Evolutionary conservation across 2,888 invertebrate genomes (phyloP).

Genomic region (Drosophila neutralis): DNA sequence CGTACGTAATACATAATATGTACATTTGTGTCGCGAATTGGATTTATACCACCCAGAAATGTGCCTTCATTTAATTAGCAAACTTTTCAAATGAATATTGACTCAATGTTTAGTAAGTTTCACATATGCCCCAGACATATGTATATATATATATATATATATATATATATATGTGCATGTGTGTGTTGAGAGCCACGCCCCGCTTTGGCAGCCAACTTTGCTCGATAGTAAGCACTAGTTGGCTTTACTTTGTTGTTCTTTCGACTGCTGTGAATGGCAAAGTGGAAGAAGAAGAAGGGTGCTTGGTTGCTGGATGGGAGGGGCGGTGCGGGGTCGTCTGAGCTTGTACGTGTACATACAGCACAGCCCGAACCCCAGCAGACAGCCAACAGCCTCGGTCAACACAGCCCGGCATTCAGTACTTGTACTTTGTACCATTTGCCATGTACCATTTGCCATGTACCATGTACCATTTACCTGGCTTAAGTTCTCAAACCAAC

Average conservation of each 20-base stretch:
- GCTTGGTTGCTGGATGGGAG: neutral
- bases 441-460: neutral
- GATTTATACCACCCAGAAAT: constrained; percentile 5
- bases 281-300: neutral
- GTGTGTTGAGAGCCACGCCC: constrained; percentile 11
- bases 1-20: neutral
- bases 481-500: constrained; percentile 5
- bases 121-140: neutral
- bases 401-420: constrained; percentile 1
- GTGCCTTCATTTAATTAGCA: constrained; percentile 26
- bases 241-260: constrained; percentile 8
- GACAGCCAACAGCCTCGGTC: constrained; percentile 4
- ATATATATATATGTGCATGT: neutral
- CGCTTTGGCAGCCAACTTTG: neutral
- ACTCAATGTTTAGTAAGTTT: constrained; percentile 4
- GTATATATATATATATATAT: no score
- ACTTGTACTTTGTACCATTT: neutral
- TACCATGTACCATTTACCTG: neutral
- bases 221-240: constrained; percentile 7
- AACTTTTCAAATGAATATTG: constrained; percentile 25
- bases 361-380: neutral
- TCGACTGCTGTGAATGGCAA: neutral
- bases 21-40: constrained; percentile 1
- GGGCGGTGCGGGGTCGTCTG: neutral
- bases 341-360: constrained; percentile 1